phyloP scores from a whole-genome alignment of 2,888 invertebrate species.

The Rambutsinella grinnellia region DNA sequence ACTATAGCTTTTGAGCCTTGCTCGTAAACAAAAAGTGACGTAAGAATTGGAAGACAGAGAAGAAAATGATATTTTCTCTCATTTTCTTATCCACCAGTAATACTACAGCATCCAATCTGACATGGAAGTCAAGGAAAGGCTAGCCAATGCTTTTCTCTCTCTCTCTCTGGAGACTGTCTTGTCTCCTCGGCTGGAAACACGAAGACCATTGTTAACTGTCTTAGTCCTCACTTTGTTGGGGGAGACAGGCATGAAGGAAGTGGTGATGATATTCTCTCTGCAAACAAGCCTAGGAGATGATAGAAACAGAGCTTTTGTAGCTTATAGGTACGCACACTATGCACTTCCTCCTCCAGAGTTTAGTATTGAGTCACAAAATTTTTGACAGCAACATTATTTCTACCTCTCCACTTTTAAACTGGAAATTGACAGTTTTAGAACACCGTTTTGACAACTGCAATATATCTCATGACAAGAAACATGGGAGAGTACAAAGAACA shows the following conservation, averaged over 20 bases:
- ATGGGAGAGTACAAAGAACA: conserved; percentile 2
- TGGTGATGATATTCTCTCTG: too few relatives aligned
- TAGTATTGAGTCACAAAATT: conserved; percentile 50
- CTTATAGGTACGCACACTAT: too few relatives aligned
- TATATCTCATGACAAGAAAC: conserved; percentile 35
- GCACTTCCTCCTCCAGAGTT: neutral
- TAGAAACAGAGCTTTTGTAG: too few relatives aligned
- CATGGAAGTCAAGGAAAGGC: neutral
- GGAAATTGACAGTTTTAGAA: conserved; percentile 57
- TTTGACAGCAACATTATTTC: conserved; percentile 50
- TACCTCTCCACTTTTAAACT: conserved; percentile 43
- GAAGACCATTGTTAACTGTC: too few relatives aligned
- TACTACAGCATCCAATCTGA: neutral
- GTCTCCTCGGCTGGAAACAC: too few relatives aligned
- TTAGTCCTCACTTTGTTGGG: neutral
- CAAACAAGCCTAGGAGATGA: too few relatives aligned
- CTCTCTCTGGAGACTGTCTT: too few relatives aligned
- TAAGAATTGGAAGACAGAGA: too few relatives aligned
- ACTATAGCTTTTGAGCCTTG: too few relatives aligned
- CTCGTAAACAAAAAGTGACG: too few relatives aligned
- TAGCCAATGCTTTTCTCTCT: neutral
- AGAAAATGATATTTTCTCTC: too few relatives aligned
- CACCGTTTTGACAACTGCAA: conserved; percentile 54
- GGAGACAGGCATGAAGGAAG: neutral
- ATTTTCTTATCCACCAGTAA: neutral